phyloP scores from a whole-genome alignment of 2,797 vertebrate genomes.

The Rhinophrynus dorsalis region DNA sequence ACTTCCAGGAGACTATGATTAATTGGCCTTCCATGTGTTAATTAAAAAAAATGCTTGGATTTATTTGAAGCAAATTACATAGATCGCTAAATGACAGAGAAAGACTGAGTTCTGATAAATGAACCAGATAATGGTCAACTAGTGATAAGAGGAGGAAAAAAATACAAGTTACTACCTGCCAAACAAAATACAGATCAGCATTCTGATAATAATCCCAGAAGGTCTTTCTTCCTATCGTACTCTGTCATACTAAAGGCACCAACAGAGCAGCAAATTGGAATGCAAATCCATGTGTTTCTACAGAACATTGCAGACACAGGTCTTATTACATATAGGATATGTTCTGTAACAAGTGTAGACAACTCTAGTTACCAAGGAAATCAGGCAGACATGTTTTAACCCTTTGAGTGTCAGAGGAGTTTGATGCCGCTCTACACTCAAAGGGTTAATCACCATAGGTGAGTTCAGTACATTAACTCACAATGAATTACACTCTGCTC shows the following conservation, averaged over 20 bases:
- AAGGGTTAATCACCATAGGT: too few relatives aligned
- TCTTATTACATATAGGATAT: neutral
- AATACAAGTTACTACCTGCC: slow-evolving; percentile 39
- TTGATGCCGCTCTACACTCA: too few relatives aligned
- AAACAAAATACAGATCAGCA: slow-evolving; percentile 35
- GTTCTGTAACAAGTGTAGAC: neutral
- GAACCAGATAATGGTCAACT: slow-evolving; percentile 40
- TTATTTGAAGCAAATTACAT: slow-evolving; percentile 44
- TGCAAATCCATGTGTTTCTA: neutral
- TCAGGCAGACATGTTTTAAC: neutral
- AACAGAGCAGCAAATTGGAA: neutral
- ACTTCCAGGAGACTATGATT: slow-evolving; percentile 33
- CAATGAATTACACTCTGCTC: too few relatives aligned
- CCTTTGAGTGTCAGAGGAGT: too few relatives aligned
- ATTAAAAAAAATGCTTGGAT: slow-evolving; percentile 49
- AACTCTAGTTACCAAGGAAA: neutral
- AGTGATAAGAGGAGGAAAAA: slow-evolving; percentile 25
- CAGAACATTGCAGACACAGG: neutral
- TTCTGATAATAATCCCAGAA: slow-evolving; percentile 23
- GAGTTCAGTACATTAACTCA: too few relatives aligned
- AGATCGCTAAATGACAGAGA: slow-evolving; percentile 43
- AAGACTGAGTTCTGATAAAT: slow-evolving; percentile 37
- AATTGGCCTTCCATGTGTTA: slow-evolving; percentile 44
- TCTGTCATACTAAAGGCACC: neutral
- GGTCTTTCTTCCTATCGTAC: slow-evolving; percentile 6